Conservation (phyloP, 2,113 vertebrate species). For the Oreotrochilus melanogaster region DNA sequence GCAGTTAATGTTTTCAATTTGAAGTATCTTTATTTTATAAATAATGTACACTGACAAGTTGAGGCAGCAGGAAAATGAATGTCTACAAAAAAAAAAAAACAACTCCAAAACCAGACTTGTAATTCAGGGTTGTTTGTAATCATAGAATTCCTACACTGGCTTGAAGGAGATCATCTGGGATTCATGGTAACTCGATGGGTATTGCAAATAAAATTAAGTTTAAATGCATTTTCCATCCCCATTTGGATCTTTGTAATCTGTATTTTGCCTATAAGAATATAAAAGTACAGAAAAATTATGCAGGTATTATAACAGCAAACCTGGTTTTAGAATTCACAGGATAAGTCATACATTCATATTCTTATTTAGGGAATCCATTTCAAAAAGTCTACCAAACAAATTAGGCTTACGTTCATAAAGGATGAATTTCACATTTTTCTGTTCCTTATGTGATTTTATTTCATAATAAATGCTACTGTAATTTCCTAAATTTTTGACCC, state of each 20-base stretch:
- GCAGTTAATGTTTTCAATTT: not conserved
- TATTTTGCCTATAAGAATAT: not conserved
- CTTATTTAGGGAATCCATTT: not conserved
- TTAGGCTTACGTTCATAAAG: not conserved
- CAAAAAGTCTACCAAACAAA: not conserved
- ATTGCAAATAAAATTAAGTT: not conserved
- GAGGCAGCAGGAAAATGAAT: not conserved
- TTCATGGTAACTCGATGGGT: not conserved
- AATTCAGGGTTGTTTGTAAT: not conserved
- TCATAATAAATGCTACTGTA: not conserved
- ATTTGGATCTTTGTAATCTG: not conserved
- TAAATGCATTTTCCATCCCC: not conserved
- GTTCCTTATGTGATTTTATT: not conserved
- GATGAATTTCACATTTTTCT: not conserved
- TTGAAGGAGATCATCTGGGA: not conserved
- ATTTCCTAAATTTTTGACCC: not conserved
- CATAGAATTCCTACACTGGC: not conserved
- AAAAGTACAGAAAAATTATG: not conserved
- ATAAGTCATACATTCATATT: not conserved
- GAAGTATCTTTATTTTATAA: not conserved
- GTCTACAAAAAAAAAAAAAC: not conserved
- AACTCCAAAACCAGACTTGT: not conserved
- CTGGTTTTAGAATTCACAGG: not conserved
- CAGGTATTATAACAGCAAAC: fast-evolving
- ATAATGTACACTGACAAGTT: not conserved